Base-by-base conservation (phyloP, 1,140 invertebrate genomes). In the Macrobrachium rosenbergii region DNA sequence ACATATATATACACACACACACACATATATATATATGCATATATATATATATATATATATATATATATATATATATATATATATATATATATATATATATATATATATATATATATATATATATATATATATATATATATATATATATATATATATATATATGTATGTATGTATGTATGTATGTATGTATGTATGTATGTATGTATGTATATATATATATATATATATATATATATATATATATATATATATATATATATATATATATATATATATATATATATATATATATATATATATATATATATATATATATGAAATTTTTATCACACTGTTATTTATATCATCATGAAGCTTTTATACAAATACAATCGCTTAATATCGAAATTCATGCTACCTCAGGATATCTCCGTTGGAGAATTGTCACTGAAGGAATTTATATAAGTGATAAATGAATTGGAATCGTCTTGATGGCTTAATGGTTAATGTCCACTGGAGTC, bases 31-130 rank as follows among this genome's bases (percentile, higher is more conserved):
- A 77, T 77, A 77, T 45, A 77, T 45, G 5, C 45, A 77, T 77
- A 77, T 77, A 77, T 77, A 45, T 77, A 76, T 77, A 77, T 77
- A 77, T 77, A 77, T 77, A 45, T 77, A 77, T 77, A 77, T 77
- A 77, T 77, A 77, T 77, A 77, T 77, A 77, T 77, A 77, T 45
- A 77, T 76, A 77, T 77, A 77, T 77, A 77, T 76, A 77, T 77
- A 77, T 77, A 77, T 77, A 77, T 77, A 45, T 52, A 77, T 77
- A 52, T 77, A 43, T 76, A 14, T 77, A 17, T 77, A 17, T 52
- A 43, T 77, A 45, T 52, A 45, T 77, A 17, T 52, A 17, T 77
- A 43, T 52, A 43, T 77, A 43, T 43, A 28, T 76, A 28, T 76
- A 28, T 76, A 28, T 76, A 28, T 76, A 28, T 76, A 28, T 76